A percentile compares a stretch with the other conserved stretches of the same genome.
Conservation (phyloP, 1,140 invertebrate species). For the Contarinia nasturtii region DNA sequence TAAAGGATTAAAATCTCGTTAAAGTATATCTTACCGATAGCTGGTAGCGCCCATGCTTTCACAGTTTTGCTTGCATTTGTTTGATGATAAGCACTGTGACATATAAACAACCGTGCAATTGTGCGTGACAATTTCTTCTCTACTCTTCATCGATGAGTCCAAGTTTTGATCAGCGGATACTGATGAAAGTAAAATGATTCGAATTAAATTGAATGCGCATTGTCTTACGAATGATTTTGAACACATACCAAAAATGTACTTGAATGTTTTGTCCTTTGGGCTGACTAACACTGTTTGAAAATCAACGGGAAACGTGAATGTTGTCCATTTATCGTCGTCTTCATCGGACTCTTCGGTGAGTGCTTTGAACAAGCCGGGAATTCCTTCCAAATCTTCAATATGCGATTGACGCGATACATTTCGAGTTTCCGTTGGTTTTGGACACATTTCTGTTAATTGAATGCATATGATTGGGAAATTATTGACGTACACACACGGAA, state of each 20-base stretch:
- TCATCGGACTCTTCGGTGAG: conserved; percentile 60
- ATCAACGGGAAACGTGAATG: conserved; percentile 62
- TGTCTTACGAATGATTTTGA: background rate
- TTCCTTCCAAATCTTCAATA: conserved; percentile 65
- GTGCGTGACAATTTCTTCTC: conserved; percentile 36
- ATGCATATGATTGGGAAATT: conserved; percentile 4
- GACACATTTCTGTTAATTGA: conserved; percentile 54
- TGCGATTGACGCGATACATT: conserved; percentile 61
- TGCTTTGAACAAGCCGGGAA: conserved; percentile 64
- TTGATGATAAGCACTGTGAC: conserved; percentile 73
- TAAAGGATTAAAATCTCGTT: background rate
- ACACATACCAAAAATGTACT: background rate
- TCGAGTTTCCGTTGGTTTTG: conserved; percentile 57
- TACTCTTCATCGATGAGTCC: conserved; percentile 20
- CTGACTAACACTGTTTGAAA: conserved; percentile 24
- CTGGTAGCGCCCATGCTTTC: conserved; percentile 20
- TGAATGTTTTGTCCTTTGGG: conserved; percentile 1
- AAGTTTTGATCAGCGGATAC: conserved; percentile 17
- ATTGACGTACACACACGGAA: background rate
- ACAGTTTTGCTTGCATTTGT: conserved; percentile 39
- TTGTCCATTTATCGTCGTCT: conserved; percentile 43
- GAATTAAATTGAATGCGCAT: background rate
- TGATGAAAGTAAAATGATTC: conserved; percentile 2
- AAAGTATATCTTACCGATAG: conserved; percentile 10
- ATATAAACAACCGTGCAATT: conserved; percentile 90